Evolutionary conservation across 1,140 invertebrate species (phyloP).

Genomic region (Rhagoletis zephyria): DNA sequence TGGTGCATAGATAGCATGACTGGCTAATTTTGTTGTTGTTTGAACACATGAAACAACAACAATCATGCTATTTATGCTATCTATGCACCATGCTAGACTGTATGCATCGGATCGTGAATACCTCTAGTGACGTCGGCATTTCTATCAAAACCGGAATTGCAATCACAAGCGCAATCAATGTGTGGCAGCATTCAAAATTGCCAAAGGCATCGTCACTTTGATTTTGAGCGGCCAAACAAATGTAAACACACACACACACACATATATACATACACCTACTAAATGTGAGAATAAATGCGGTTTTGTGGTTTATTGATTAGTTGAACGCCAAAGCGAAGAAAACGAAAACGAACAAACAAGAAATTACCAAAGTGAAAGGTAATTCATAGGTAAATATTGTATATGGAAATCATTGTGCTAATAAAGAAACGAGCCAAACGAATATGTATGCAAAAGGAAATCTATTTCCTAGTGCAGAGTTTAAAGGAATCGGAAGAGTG

Average conservation of each 20-base stretch:
- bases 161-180: too few species aligned
- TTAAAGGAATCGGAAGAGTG: too few species aligned
- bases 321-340: neutral
- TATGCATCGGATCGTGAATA: too few species aligned
- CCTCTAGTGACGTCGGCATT: too few species aligned
- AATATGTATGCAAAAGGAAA: neutral
- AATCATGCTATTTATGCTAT: too few species aligned
- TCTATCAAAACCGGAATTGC: neutral
- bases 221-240: slow-evolving; percentile 1
- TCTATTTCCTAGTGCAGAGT: too few species aligned
- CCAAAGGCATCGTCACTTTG: neutral
- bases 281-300: neutral
- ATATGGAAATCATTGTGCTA: neutral
- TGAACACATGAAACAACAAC: too few species aligned
- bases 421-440: neutral
- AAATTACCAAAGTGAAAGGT: slow-evolving; percentile 45
- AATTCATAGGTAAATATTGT: neutral
- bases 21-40: too few species aligned
- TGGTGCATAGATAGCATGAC: too few species aligned
- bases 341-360: neutral
- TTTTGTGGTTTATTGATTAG: slow-evolving; percentile 48
- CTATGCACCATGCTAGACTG: too few species aligned
- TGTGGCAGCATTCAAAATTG: neutral
- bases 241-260: neutral
- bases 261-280: neutral